Base-by-base conservation (phyloP, 2,888 invertebrate species). In the Aporophyla lueneburgensis region DNA sequence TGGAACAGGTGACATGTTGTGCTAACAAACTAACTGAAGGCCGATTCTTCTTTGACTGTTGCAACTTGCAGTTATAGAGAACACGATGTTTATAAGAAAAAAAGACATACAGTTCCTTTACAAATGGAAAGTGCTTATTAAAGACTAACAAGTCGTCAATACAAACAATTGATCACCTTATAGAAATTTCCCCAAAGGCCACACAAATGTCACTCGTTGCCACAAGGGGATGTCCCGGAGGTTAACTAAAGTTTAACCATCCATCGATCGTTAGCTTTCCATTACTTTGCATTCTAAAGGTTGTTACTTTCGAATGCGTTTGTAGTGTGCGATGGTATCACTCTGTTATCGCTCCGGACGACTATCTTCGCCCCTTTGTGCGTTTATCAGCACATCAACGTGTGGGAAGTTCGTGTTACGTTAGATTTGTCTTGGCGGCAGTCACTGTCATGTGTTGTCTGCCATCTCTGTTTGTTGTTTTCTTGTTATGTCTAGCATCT, bases 271-370 rank as follows among this genome's bases (percentile, higher is more conserved):
- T 88, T 80, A 85, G 89, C 92, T 93, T 93, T 93, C 93, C 92
- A 91, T 91, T 91, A 92, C 91, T 93, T 91, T 92, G 91, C 93
- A 93, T 93, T 90, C 87, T 90, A 92, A 92, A 92, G 91, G 90
- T 90, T 90, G 86, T 85, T 89, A 89, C 93, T 93, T 95, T 95
- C 95, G 93, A 94, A 92, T 91, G 91, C 89, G 92, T 91, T 91
- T 91, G 89, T 89, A 87, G 89, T 91, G 88, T 89, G 89, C 84
- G 90, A 92, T 91, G 83, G 80, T 91, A 93, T 94, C 93, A 87
- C 76, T 85, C 84, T 86, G 89, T 89, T 93, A 94, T 93, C 93
- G 90, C 87, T 76, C 83, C 85, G 84, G 87, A 89, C 90, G 89
- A 91, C 90, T 90, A 92, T 92, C 92, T 92, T 93, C 90, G 90